Percentiles rank a stretch among this genome's conserved stretches.
phyloP scores from a whole-genome alignment of 2,113 vertebrate genomes.

The Stomatorhinus ivindoensis region DNA sequence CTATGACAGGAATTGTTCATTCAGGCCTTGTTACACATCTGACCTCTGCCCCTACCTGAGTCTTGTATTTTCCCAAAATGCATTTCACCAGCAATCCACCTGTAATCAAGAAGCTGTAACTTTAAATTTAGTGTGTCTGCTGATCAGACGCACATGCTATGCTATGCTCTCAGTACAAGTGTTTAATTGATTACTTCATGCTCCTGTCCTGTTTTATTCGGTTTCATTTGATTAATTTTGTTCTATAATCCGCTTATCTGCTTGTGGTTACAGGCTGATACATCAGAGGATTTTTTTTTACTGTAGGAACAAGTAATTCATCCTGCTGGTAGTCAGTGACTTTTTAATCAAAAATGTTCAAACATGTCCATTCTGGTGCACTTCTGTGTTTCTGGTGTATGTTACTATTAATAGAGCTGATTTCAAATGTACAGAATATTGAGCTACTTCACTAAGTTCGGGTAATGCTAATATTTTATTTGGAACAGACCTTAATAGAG shows the following conservation, averaged over 20 bases:
- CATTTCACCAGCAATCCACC: constrained; percentile 15
- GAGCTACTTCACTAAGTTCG: constrained; percentile 1
- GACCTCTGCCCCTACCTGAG: not conserved
- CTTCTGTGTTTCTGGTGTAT: constrained; percentile 9
- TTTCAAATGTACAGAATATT: not conserved
- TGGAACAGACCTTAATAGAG: constrained; percentile 14
- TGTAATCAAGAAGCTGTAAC: constrained; percentile 14
- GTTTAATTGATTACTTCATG: constrained; percentile 13
- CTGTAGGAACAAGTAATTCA: not conserved
- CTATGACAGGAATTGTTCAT: constrained; percentile 12
- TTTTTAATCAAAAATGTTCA: constrained; percentile 5
- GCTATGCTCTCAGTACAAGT: constrained; percentile 11
- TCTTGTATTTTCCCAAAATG: constrained; percentile 12
- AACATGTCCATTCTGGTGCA: not conserved
- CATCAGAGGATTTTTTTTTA: constrained; percentile 20
- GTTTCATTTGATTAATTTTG: constrained; percentile 7
- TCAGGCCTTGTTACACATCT: constrained; percentile 12
- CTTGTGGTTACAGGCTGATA: constrained; percentile 29
- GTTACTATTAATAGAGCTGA: constrained; percentile 8
- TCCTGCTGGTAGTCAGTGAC: constrained; percentile 12
- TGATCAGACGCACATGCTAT: not conserved
- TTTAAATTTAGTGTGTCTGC: constrained; percentile 23
- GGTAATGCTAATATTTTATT: constrained; percentile 26
- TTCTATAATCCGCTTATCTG: constrained; percentile 25
- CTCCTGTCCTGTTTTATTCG: constrained; percentile 25